Evolutionary conservation across 2,797 vertebrate species (phyloP), one percentile per base, ranked within the genome.

Genomic region (Tenualosa ilisha): DNA sequence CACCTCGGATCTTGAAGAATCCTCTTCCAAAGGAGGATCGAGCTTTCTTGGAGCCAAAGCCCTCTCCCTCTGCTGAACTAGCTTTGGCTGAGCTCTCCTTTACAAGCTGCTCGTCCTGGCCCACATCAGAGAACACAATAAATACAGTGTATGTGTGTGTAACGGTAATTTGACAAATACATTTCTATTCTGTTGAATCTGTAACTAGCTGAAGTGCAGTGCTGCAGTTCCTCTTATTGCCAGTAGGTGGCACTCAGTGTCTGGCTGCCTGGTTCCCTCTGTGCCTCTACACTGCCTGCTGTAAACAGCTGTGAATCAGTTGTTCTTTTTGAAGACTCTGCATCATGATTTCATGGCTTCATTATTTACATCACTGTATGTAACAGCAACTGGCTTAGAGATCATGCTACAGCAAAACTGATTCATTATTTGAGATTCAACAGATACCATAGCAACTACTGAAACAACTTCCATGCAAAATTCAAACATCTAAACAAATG

Each of bases 1-100:
- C 96, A 72, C 94, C 96, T 82, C 97, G 98, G 83, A 97, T 94
- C 93, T 97, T 99, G 90, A 99, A 98, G 89, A 99, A 98, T 20
- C 98, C 97, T 0, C 98, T 95, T 59, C 98, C 98, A 63, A 99
- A 99, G 0, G 97, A 99, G 2, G 97, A 94, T 6, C 98, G 96
- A n/a, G 92, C 93, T 92, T 97, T 99, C 85, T 96, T 97, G 17
- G 94, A 93, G 24, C 98, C 97, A 84, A 99, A 99, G 37, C 90
- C 92, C 22, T 96, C 96, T 0, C 95, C 94, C 0, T 94, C 94
- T 0, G 89, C 4, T 0, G 91, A 1, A 40, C 88, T 92, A 6
- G 91, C 24, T 0, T 94, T 96, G 83, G 37, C 68, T 75, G 37
- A 75, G 37, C 4, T 40, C 26, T 37, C 26, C 26, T 72, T 72